Base-by-base conservation (phyloP, 1,140 invertebrate species). In the Ips typographus region DNA sequence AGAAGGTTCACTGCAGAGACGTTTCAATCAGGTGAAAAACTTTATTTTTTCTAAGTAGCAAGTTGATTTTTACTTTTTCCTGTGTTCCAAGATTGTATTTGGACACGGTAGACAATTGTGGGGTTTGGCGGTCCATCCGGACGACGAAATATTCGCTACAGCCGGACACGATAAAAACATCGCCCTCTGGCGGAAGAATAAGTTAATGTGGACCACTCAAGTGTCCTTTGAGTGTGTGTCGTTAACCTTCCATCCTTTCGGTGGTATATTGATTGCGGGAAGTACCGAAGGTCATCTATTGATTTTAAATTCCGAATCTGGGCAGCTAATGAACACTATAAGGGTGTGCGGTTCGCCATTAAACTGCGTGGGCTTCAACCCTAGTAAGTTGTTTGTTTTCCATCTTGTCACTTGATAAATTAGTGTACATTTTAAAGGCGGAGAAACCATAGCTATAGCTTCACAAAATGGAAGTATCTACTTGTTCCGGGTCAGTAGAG, bases 141-240 rank as follows among this genome's bases (percentile, higher is more conserved):
- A 93, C 75, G 93, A 96, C 75, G 93, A 95, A 79, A 86, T 95
- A 71, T 96, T 97, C 79, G 91, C 95, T 4, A 97, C 95, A 7
- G 94, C 94, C 41, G 94, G 94, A 0, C 91, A 95, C 72, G 96
- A 98, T 81, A 94, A 94, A 78, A 90, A 92, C 73, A 91, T 96
- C 49, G 93, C 92, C 8, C 84, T 95, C 4, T 97, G 94, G 94
- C 88, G 91, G 53, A 88, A 90, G 62, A 92, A 94, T 77, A 92
- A 91, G 81, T 82, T 95, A 1, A 82, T 94, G 37, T 96, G 94
- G 91, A 92, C 88, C 57, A 90, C 90, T n/a, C 91, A 94, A 84
- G 87, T 90, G 3, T 86, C 90, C 51, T 92, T 90, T 76, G 92
- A 94, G 77, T 93, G 91, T 73, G 88, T 92, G 49, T 93, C 92